phyloP scores from a whole-genome alignment of 1,140 invertebrate species.

The Popillia japonica region DNA sequence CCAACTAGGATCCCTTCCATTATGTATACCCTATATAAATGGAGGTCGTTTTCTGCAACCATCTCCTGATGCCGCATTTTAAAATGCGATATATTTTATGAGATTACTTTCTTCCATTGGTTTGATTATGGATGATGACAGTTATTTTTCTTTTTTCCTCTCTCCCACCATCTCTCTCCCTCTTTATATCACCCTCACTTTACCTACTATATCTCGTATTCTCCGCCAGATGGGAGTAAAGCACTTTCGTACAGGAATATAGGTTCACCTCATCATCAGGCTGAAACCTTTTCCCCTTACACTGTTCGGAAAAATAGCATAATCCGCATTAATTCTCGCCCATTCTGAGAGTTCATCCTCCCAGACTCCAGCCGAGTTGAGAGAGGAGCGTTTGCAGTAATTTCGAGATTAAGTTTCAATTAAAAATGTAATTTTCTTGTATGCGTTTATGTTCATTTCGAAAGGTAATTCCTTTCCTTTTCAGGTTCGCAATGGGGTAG shows the following conservation, averaged over 20 bases:
- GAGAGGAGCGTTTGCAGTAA: neutral
- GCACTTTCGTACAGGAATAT: too few relatives aligned
- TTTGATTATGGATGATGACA: slow-evolving; percentile 37
- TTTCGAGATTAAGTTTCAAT: slow-evolving; percentile 34
- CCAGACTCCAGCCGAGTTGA: neutral
- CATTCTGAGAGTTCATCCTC: neutral
- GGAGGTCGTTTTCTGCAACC: slow-evolving; percentile 48
- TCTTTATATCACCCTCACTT: neutral
- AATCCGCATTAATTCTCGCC: slow-evolving; percentile 22
- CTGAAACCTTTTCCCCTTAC: too few relatives aligned
- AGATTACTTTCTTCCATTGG: slow-evolving; percentile 38
- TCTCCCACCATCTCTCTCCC: neutral
- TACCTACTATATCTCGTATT: neutral
- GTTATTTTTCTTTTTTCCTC: slow-evolving; percentile 24
- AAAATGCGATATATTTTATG: slow-evolving; percentile 38
- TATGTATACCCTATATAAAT: slow-evolving; percentile 53
- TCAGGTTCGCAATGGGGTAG: neutral
- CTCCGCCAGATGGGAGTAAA: too few relatives aligned
- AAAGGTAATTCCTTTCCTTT: slow-evolving; percentile 7
- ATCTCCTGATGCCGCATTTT: slow-evolving; percentile 40
- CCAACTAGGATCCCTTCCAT: slow-evolving; percentile 50
- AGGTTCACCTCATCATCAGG: too few relatives aligned
- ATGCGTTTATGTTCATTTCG: slow-evolving; percentile 23
- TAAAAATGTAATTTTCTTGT: slow-evolving; percentile 33
- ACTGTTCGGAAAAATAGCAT: slow-evolving; percentile 21